phyloP scores from a whole-genome alignment of 2,888 invertebrate genomes.

The Rhynchonema sp. region DNA sequence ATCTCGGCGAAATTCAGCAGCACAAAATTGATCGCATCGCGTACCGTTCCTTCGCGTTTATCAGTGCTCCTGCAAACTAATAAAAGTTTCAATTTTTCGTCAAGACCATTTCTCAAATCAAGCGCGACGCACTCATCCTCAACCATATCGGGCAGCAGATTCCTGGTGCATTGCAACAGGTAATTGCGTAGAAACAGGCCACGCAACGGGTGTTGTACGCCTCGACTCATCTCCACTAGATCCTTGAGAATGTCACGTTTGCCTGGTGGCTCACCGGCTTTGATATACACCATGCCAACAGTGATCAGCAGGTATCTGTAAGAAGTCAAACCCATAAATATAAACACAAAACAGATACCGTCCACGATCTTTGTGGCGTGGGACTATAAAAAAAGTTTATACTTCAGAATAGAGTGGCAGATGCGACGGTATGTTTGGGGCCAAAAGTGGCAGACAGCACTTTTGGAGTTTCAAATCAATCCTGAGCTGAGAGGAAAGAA shows the following conservation, averaged over 20 bases:
- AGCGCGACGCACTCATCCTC: background rate
- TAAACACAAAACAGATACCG: too few species aligned
- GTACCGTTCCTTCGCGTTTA: constrained; percentile 46
- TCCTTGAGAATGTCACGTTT: constrained; percentile 81
- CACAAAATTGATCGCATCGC: constrained; percentile 91
- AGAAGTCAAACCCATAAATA: too few species aligned
- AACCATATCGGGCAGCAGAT: constrained; percentile 63
- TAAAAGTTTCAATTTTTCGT: too few species aligned
- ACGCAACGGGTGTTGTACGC: constrained; percentile 64
- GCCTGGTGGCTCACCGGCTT: constrained; percentile 60
- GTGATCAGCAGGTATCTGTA: constrained; percentile 71
- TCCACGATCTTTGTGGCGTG: too few species aligned
- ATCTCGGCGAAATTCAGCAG: constrained; percentile 97
- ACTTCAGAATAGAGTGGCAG: too few species aligned
- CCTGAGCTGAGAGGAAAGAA: too few species aligned
- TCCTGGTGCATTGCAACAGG: constrained; percentile 82
- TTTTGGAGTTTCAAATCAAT: too few species aligned
- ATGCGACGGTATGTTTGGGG: too few species aligned
- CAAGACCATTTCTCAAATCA: too few species aligned
- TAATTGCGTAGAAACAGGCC: constrained; percentile 57
- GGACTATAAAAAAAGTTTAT: too few species aligned
- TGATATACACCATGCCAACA: constrained; percentile 93
- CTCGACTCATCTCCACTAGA: constrained; percentile 93
- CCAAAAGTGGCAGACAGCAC: too few species aligned
- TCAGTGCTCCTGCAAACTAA: background rate